Base-by-base conservation (phyloP, 2,797 vertebrate species). In the Hylomyscus alleni region DNA sequence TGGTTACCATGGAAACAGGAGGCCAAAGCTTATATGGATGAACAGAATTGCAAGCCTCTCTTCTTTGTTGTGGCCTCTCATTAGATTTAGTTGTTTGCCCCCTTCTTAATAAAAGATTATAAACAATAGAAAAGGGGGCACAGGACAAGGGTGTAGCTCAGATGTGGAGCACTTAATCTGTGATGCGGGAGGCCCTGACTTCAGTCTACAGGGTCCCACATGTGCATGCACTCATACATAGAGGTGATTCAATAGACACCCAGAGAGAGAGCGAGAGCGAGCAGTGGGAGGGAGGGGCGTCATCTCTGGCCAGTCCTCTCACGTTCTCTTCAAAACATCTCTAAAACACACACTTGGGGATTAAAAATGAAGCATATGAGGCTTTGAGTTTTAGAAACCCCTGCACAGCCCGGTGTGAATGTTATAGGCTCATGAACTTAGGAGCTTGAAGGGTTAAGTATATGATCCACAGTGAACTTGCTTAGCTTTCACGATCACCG, bases 1-100 rank as follows among this genome's bases (percentile, higher is more conserved):
- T 73, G 89, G 96, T 98, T 98, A 80, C 98, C 97, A 97, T 97
- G 81, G 98, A 98, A 98, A 98, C 95, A 3, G 37, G 92, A 97
- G 93, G 91, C 76, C 78, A 91, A 92, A 93, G 60, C 96, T 91
- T 85, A 24, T 24, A 50, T 37, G 89, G 85, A 12, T 19, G 90
- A 92, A 80, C 89, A 86, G 65, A 92, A 69, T 40, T 75, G 19
- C 12, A 24, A 77, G 73, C 95, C 83, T 95, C 73, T 86, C 62
- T 67, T 67, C 78, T 82, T 92, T 78, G 52, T 24, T 86, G 77
- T 82, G 52, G 52, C 90, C 60, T 95, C 62, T 14, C 44, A 44
- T 97, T 69, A 72, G 22, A 54, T 90, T 81, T 65, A 50, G 24
- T 52, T 92, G 52, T 96, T 89, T 20, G 6, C 31, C 62, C 88